Evolutionary conservation across 2,888 invertebrate species (phyloP), one percentile per base, ranked within the genome.

Genomic region (Lycia hirtaria): DNA sequence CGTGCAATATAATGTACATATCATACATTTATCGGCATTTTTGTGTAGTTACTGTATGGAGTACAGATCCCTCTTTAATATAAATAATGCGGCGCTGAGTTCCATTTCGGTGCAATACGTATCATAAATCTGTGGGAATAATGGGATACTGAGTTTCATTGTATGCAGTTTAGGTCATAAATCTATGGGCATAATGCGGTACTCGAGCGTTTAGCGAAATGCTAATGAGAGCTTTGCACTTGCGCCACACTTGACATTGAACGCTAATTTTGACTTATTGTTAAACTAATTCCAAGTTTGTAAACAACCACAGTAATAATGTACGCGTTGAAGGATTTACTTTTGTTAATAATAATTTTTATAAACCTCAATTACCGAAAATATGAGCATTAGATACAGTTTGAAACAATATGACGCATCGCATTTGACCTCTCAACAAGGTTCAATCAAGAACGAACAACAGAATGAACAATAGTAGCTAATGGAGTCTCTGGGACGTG

Each of bases 181-280:
- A n/a, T n/a, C n/a, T n/a, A n/a, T n/a, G n/a, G n/a, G n/a, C n/a
- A n/a, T n/a, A n/a, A n/a, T 56, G 54, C 45, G 28, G n/a, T 62
- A 47, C 55, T 60, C 44, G 56, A 63, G 50, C 56, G 56, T 60
- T 71, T 72, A 76, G 67, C 70, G 63, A 67, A 72, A 67, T 61
- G 67, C 67, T 72, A 75, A 74, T 62, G 54, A 73, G 65, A 71
- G 64, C 61, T 71, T 71, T 71, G 63, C 65, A 64, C 67, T 78
- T 77, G 67, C 72, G 68, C 69, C 74, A 77, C 62, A 62, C 56
- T 69, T 73, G 76, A 74, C 80, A 76, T 75, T 77, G 75, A 62
- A 55, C 62, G 57, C 62, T 66, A 60, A 68, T 70, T 67, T 62
- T 65, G 63, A 60, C 57, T 54, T 64, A 64, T 66, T 67, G 64